phyloP scores from a whole-genome alignment of 2,797 vertebrate species.

The Tangara arthus region DNA sequence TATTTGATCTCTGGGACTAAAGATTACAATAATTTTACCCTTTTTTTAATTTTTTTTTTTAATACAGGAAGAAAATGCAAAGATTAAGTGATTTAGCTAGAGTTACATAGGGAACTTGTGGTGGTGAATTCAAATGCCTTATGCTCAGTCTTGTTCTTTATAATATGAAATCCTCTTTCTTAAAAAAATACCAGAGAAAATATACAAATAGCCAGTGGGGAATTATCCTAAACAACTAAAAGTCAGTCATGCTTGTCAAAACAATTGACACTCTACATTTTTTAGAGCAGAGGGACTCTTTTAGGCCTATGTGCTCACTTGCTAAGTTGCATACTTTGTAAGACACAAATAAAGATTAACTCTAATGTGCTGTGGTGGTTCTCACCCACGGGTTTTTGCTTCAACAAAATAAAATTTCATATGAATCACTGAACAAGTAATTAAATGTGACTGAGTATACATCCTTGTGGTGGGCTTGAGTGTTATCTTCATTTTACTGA shows the following conservation, averaged over 20 bases:
- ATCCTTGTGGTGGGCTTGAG: not conserved
- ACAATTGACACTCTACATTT: conserved; percentile 27
- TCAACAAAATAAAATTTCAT: not conserved
- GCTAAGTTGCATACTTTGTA: not conserved
- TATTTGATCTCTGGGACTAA: not conserved
- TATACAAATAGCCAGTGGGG: not conserved
- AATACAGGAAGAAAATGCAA: not conserved
- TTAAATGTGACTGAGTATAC: not conserved
- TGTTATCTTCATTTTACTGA: not conserved
- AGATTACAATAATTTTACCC: not conserved
- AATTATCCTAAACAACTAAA: conserved; percentile 26
- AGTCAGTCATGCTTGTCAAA: conserved; percentile 17
- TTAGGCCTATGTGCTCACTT: not conserved
- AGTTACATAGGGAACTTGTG: not conserved
- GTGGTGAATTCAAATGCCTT: not conserved
- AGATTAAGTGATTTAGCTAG: not conserved
- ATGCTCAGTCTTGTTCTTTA: not conserved
- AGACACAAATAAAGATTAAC: not conserved
- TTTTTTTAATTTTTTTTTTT: not conserved
- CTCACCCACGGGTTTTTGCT: not conserved
- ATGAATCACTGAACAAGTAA: not conserved
- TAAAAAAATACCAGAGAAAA: not conserved
- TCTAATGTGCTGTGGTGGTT: not conserved
- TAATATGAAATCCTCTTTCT: not conserved
- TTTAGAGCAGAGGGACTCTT: not conserved